Evolutionary conservation across 2,888 invertebrate genomes (phyloP).

Genomic region (Apomyelois bistriatella): DNA sequence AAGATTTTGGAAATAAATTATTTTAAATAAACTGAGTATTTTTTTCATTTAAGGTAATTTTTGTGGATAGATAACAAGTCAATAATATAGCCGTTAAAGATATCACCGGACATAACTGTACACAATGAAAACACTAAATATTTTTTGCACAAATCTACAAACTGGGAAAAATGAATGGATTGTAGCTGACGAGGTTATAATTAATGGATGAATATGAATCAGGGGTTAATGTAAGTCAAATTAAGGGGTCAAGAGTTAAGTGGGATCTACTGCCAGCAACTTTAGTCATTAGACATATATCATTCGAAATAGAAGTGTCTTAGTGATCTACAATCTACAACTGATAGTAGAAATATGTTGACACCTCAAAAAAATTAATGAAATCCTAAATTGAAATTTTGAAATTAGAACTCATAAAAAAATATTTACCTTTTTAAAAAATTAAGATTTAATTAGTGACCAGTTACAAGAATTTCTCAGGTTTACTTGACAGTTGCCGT

Average conservation of each 20-base stretch:
- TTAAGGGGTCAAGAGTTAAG: constrained; percentile 13
- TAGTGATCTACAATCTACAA: background rate
- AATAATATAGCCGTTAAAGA: no score
- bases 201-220: constrained; percentile 11
- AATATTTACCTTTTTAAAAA: background rate
- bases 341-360: background rate
- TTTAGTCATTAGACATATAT: constrained; percentile 11
- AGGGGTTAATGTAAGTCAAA: constrained; percentile 12
- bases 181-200: background rate
- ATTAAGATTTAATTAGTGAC: background rate
- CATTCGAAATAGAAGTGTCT: constrained; percentile 8
- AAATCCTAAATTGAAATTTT: background rate
- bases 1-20: constrained; percentile 24
- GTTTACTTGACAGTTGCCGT: background rate
- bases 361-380: background rate
- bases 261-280: constrained; percentile 6
- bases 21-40: background rate
- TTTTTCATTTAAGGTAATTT: background rate
- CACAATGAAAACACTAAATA: no score
- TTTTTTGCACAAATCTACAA: no score
- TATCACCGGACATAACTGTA: no score
- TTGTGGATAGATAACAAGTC: no score
- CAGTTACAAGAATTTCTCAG: background rate
- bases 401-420: background rate
- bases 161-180: background rate